Evolutionary conservation across 2,888 invertebrate genomes (phyloP).

Genomic region (Caprella mutica): DNA sequence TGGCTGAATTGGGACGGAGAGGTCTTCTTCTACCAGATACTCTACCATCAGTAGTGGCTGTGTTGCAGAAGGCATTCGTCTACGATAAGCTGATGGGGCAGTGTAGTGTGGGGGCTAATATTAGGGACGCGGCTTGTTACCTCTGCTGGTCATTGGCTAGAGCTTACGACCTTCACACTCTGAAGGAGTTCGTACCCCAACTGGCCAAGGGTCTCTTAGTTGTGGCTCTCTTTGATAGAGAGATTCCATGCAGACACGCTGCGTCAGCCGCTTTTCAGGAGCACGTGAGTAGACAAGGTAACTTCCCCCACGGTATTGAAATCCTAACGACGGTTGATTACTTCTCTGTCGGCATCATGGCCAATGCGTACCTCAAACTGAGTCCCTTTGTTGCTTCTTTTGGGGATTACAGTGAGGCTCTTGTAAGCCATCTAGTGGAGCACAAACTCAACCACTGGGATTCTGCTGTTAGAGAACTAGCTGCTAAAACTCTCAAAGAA

Average conservation of each 20-base stretch:
- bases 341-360: slow-evolving; percentile 76
- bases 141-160: slow-evolving; percentile 97
- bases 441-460: slow-evolving; percentile 86
- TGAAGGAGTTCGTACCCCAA: slow-evolving; percentile 64
- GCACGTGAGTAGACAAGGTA: slow-evolving; percentile 94
- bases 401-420: slow-evolving; percentile 62
- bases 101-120: slow-evolving; percentile 73
- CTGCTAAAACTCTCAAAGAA: slow-evolving; percentile 60
- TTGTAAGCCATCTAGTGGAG: slow-evolving; percentile 67
- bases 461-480: slow-evolving; percentile 64
- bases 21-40: slow-evolving; percentile 75
- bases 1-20: slow-evolving; percentile 83
- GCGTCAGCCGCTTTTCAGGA: slow-evolving; percentile 98
- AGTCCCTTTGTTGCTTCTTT: slow-evolving; percentile 55
- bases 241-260: slow-evolving; percentile 90
- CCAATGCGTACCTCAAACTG: slow-evolving; percentile 66
- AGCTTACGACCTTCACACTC: slow-evolving; percentile 73
- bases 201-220: slow-evolving; percentile 78
- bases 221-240: slow-evolving; percentile 85
- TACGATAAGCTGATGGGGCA: slow-evolving; percentile 84
- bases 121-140: slow-evolving; percentile 96
- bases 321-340: slow-evolving; percentile 90
- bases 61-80: slow-evolving; percentile 66
- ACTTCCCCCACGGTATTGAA: slow-evolving; percentile 95
- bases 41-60: slow-evolving; percentile 62